These are phyloP conservation scores for Tyrannus savana DNA, from an alignment of 2,113 vertebrate species.

Conservation along the genomic window DNA sequence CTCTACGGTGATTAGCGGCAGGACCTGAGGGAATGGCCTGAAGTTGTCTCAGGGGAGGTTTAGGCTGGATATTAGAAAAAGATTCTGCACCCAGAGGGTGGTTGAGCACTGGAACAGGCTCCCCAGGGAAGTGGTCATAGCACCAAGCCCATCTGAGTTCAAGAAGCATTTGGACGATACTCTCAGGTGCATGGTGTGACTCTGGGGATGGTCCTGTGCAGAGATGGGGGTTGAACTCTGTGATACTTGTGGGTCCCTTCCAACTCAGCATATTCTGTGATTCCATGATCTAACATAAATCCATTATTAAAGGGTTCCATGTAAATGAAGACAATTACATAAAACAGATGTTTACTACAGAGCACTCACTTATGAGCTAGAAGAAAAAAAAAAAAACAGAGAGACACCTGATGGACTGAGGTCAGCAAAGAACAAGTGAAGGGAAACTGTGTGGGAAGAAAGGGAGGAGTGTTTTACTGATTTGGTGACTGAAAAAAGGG, in stretches of 20 bases:
- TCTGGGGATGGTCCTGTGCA: neutral
- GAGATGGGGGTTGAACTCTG: neutral
- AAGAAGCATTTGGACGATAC: neutral
- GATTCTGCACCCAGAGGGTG: neutral
- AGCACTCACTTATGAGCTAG: neutral
- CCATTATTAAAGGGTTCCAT: neutral
- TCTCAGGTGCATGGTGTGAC: neutral
- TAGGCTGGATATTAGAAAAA: neutral
- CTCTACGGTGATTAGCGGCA: neutral
- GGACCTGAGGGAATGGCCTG: neutral
- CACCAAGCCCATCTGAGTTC: neutral
- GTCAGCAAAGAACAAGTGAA: neutral
- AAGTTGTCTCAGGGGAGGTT: neutral
- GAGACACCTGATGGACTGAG: neutral
- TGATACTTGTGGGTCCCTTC: neutral
- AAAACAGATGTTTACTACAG: neutral
- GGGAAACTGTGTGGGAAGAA: neutral
- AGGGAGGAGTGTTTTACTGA: neutral
- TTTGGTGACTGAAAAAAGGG: neutral
- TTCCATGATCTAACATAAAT: neutral
- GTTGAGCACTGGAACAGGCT: neutral
- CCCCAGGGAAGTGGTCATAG: no score
- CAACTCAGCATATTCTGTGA: neutral
- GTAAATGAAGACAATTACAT: neutral
- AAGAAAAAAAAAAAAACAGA: neutral